These are phyloP conservation scores for Myanophis thanlyinensis DNA, from an alignment of 2,113 vertebrate genomes.

Conservation along the genomic window DNA sequence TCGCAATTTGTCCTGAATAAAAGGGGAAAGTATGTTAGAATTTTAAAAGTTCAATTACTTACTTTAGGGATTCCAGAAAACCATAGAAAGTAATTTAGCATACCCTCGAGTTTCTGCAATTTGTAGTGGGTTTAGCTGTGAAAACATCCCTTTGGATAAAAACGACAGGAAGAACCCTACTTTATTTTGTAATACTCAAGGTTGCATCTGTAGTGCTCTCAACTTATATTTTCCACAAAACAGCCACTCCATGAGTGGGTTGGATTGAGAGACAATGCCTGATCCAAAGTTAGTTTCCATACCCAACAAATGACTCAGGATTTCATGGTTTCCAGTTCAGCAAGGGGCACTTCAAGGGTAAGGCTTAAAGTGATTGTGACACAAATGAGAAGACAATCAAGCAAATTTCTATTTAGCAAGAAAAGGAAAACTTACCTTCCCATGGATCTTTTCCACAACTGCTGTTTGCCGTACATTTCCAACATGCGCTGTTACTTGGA, in stretches of 20 bases:
- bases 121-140: not conserved
- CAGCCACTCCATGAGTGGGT: not conserved
- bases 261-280: not conserved
- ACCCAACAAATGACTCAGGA: not conserved
- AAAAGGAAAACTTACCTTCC: conserved; percentile 80
- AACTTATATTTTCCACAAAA: not conserved
- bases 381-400: not conserved
- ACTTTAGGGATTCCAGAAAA: not conserved
- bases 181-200: not conserved
- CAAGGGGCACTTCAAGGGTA: not conserved
- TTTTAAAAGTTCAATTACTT: not conserved
- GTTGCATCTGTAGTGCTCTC: not conserved
- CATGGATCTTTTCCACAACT: conserved; percentile 89
- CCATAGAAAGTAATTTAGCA: not conserved
- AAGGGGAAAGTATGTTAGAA: not conserved
- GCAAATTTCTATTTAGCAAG: not conserved
- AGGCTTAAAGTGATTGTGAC: not conserved
- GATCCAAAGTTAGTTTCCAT: not conserved
- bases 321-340: not conserved
- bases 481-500: conserved; percentile 96
- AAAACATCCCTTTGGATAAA: conserved; percentile 16
- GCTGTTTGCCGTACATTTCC: conserved; percentile 96
- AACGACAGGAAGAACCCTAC: not conserved
- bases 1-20: conserved; percentile 87
- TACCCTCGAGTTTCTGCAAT: not conserved